These are phyloP conservation scores for Neostethus bicornis DNA, from an alignment of 2,797 vertebrate species.

Conservation along the genomic window DNA sequence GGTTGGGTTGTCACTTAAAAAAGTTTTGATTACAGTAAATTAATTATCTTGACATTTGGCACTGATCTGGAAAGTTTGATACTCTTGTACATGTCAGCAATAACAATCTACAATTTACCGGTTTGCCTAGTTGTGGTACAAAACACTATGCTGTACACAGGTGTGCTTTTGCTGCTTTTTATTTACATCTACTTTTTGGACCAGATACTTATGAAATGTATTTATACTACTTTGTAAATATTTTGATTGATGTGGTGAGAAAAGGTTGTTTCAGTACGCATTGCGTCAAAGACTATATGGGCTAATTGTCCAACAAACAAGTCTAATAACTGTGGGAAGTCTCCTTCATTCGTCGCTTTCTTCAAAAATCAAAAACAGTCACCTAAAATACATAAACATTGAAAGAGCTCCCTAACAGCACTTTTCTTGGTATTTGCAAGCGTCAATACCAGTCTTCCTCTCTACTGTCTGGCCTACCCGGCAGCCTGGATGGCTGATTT, in stretches of 20 bases:
- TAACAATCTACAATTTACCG: no score
- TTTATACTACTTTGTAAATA: neutral
- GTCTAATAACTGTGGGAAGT: conserved; percentile 55
- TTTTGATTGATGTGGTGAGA: conserved; percentile 1
- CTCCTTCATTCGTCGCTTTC: conserved; percentile 65
- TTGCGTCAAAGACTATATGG: conserved; percentile 36
- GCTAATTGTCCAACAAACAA: conserved; percentile 58
- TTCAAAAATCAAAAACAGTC: conserved; percentile 75
- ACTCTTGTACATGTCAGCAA: neutral
- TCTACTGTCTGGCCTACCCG: conserved; percentile 74
- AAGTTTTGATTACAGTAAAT: no score
- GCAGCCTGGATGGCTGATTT: conserved; percentile 79
- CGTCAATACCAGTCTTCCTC: conserved; percentile 76
- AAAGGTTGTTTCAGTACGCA: conserved; percentile 4
- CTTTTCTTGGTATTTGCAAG: conserved; percentile 72
- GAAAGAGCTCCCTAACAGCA: conserved; percentile 63
- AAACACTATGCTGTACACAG: no score
- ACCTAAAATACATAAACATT: conserved; percentile 81
- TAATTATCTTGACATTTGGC: no score
- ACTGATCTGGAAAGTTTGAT: no score
- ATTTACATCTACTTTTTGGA: neutral
- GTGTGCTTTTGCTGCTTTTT: no score
- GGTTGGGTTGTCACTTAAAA: neutral
- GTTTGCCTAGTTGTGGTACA: no score
- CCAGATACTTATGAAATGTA: conserved; percentile 11